Base-by-base conservation (phyloP, 2,888 invertebrate species). In the Agonum fuliginosum region DNA sequence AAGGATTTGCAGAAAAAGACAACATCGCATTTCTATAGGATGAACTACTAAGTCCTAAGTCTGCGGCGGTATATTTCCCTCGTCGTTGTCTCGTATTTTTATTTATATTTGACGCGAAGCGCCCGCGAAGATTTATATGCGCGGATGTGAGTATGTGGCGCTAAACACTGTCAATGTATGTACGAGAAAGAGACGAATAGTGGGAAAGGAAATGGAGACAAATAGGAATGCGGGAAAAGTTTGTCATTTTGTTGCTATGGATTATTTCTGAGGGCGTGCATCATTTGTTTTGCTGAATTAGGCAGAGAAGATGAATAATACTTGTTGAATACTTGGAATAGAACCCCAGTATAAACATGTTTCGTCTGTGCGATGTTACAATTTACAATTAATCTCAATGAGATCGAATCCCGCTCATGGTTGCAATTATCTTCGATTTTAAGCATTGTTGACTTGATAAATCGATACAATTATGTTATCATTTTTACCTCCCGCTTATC, bases 71-170 rank as follows among this genome's bases (percentile, higher is more conserved):
- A 58, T 62, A 65, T 74, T 46, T 74, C 27, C 65, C 20, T 34
- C 54, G 4, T 20, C 14, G 27, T 17, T 65, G 74, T 46, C 43
- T 74, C 65, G 74, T 74, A 73, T 73, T 73, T 73, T 73, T 74
- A 74, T 74, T 74, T 74, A 65, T 74, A 74, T 74, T 74, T 74
- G 74, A 74, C 74, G 43, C 17, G n/a, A 37, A 12, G n/a, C 19
- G 17, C 17, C 24, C 19, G 62, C 4, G 43, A 74, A 74, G 74
- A 74, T 41, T 58, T 74, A 74, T 41, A 46, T 30, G 22, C 54
- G 54, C 54, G 24, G 54, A 54, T 54, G 54, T 54, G 54, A 37
- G 8, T 54, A 22, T 27, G 54, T 54, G 54, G 24, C 54, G 24
- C 5, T 54, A 54, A 54, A 54, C 20, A 54, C n/a, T 37, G n/a